These are phyloP conservation scores for Dendrophyllia cribrosa DNA, from an alignment of 64 coral and sea anemone species.

Conservation along the genomic window DNA sequence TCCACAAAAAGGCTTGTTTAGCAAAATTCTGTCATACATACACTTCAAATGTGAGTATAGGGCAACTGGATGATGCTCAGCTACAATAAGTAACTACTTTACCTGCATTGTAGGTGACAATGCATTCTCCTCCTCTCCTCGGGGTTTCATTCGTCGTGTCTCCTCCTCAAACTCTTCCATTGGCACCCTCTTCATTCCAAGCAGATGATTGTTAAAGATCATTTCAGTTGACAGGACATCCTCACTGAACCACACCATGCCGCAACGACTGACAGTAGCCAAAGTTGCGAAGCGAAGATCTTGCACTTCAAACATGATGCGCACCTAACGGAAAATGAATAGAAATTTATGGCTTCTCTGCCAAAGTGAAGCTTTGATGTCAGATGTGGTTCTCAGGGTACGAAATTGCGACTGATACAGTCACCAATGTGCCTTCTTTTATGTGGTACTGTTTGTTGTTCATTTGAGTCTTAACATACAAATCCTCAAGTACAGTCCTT, in stretches of 20 bases:
- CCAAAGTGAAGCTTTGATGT: no score
- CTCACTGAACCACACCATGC: conserved; percentile 99
- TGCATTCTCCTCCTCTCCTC: conserved; percentile 75
- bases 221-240: conserved; percentile 96
- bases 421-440: no score
- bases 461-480: no score
- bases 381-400: no score
- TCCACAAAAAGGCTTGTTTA: no score
- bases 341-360: no score
- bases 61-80: no score
- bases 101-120: conserved; percentile 98
- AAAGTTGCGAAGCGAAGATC: conserved; percentile 96
- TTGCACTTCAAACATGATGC: conserved; percentile 99
- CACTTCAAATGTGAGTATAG: no score
- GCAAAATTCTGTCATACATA: no score
- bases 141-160: conserved; percentile 50
- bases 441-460: no score
- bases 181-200: conserved; percentile 71
- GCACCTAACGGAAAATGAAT: conserved; percentile 53
- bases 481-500: no score
- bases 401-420: no score
- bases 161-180: conserved; percentile 95
- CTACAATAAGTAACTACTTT: background rate
- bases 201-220: conserved; percentile 93
- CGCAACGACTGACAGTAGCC: conserved; percentile 98